phyloP scores from a whole-genome alignment of 2,888 invertebrate genomes.

The Xylophagus ater region DNA sequence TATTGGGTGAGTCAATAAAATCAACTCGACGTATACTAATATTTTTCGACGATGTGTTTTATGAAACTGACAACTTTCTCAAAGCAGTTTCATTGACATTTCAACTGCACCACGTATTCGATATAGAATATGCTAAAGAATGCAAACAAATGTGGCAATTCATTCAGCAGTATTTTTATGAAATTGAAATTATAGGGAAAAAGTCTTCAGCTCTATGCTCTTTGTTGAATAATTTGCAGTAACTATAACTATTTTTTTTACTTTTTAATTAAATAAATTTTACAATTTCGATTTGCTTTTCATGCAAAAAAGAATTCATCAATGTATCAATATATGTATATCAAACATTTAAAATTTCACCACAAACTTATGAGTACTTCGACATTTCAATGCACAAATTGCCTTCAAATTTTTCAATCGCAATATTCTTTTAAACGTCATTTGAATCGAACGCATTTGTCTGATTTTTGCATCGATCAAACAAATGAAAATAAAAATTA shows the following conservation, averaged over 20 bases:
- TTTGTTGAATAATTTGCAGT: too few relatives aligned
- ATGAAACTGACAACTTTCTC: background rate
- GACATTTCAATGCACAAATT: background rate
- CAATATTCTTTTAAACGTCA: conserved; percentile 7
- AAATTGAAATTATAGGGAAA: background rate
- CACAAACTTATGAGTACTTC: conserved; percentile 2
- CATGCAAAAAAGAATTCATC: background rate
- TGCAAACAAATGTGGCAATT: background rate
- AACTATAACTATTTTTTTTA: too few relatives aligned
- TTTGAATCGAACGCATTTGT: conserved; percentile 1
- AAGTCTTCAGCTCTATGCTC: background rate
- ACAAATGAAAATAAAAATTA: too few relatives aligned
- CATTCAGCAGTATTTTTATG: background rate
- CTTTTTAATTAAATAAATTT: background rate
- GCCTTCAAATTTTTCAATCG: conserved; percentile 1
- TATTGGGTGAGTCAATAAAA: too few relatives aligned
- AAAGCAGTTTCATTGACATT: background rate
- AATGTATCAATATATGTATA: background rate
- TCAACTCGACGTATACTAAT: too few relatives aligned
- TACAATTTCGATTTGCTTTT: conserved; percentile 3
- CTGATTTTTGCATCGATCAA: too few relatives aligned
- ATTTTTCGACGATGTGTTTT: too few relatives aligned
- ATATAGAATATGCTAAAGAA: background rate
- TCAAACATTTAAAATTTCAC: conserved; percentile 1
- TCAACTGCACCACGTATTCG: background rate